A percentile compares a stretch with the other conserved stretches of the same genome.
phyloP scores from a whole-genome alignment of 2,113 vertebrate species.

The Lepidothrix coronata region DNA sequence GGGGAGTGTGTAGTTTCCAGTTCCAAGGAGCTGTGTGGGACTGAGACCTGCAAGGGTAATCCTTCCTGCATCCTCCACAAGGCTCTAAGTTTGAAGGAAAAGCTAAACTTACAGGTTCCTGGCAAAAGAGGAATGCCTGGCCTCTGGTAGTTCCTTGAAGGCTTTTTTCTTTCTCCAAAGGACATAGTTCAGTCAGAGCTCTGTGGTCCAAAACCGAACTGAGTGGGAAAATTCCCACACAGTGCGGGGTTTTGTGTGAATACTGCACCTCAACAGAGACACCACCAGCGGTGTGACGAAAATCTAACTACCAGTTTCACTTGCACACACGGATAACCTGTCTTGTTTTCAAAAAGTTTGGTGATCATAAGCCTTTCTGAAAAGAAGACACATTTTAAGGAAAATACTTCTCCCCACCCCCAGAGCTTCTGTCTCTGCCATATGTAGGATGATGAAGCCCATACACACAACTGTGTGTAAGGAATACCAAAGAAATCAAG shows the following conservation, averaged over 20 bases:
- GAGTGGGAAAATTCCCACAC: too few relatives aligned
- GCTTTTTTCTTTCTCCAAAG: neutral
- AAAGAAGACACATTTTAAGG: neutral
- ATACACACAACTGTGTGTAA: neutral
- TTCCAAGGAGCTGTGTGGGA: rapidly evolving
- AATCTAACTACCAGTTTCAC: neutral
- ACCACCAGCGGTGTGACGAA: neutral
- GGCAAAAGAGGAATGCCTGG: neutral
- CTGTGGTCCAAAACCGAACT: neutral
- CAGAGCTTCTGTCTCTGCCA: neutral
- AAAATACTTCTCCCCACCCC: neutral
- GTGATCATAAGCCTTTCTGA: neutral
- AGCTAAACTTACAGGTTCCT: neutral
- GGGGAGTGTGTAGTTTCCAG: neutral
- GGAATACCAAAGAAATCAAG: neutral
- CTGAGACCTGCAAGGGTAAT: neutral
- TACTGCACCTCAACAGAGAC: neutral
- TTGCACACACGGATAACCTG: rapidly evolving
- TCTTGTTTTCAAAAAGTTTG: neutral
- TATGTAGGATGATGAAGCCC: neutral
- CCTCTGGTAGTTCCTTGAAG: neutral
- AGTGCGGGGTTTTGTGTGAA: neutral
- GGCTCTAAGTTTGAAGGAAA: neutral
- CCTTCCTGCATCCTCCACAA: neutral
- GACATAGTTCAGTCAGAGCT: neutral